These are phyloP conservation scores for Drosophila lacertosa DNA, from an alignment of 1,140 invertebrate species.

Conservation along the genomic window DNA sequence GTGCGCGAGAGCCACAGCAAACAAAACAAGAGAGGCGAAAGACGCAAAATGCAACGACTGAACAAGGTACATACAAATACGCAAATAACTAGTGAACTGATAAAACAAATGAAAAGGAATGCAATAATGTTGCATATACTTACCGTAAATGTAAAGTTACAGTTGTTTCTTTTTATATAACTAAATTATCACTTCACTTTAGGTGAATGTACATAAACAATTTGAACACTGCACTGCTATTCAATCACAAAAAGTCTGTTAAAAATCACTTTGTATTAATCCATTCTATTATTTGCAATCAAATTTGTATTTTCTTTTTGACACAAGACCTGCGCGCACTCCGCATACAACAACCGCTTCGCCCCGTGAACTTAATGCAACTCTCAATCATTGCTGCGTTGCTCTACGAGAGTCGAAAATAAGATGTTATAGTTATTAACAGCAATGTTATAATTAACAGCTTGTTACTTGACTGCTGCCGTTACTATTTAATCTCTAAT, in stretches of 20 bases:
- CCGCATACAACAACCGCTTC: conserved; percentile 19
- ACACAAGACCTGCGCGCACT: conserved; percentile 8
- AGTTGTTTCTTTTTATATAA: conserved; percentile 60
- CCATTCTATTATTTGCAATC: conserved; percentile 15
- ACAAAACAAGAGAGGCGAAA: conserved; percentile 50
- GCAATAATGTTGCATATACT: conserved; percentile 38
- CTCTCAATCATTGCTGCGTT: conserved; percentile 8
- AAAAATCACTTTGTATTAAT: conserved; percentile 17
- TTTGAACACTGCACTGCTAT: neutral
- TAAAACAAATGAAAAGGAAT: conserved; percentile 46
- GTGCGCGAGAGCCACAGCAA: conserved; percentile 12
- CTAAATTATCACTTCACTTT: conserved; percentile 39
- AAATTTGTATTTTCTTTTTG: conserved; percentile 26
- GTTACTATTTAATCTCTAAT: neutral
- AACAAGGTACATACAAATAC: conserved; percentile 28
- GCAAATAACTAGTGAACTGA: conserved; percentile 35
- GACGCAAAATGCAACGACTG: conserved; percentile 42
- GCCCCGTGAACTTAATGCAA: conserved; percentile 16
- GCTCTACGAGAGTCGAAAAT: neutral
- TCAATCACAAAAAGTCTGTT: neutral
- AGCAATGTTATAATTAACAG: conserved; percentile 5
- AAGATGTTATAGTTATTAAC: conserved; percentile 9
- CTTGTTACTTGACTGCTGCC: neutral
- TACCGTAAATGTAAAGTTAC: conserved; percentile 69
- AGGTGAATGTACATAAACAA: conserved; percentile 1